A percentile compares a stretch with the other conserved stretches of the same genome.
phyloP scores from a whole-genome alignment of 2,113 vertebrate species.

The Cnemophilus loriae region DNA sequence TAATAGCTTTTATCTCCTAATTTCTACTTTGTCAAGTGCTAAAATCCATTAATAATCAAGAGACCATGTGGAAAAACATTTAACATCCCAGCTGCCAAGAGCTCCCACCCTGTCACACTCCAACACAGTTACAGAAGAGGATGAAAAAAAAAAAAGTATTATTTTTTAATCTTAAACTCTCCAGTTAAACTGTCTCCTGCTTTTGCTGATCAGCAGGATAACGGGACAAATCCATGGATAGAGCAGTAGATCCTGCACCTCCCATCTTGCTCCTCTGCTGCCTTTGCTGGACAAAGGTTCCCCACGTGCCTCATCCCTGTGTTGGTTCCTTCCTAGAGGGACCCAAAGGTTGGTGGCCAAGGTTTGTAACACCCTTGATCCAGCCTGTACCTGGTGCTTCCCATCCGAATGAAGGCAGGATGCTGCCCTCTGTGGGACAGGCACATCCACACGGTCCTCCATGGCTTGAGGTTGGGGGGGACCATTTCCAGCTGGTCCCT shows the following conservation, averaged over 20 bases:
- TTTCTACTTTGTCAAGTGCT: conserved; percentile 58
- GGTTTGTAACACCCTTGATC: neutral
- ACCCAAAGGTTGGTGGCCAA: neutral
- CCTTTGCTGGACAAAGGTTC: neutral
- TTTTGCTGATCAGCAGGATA: neutral
- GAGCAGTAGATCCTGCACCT: neutral
- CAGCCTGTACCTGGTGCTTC: neutral
- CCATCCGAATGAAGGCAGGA: neutral
- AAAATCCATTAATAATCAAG: conserved; percentile 66
- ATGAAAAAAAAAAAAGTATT: neutral
- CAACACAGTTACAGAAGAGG: neutral
- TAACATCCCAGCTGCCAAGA: conserved; percentile 23
- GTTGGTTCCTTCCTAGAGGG: neutral
- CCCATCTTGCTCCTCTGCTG: neutral
- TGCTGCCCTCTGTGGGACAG: neutral
- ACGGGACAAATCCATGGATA: neutral
- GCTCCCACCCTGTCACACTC: neutral
- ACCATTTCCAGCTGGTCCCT: neutral
- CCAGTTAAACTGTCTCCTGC: neutral
- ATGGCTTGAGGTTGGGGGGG: neutral
- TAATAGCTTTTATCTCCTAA: conserved; percentile 65
- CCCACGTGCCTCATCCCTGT: rapidly evolving
- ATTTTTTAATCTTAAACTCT: neutral
- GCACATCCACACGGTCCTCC: neutral
- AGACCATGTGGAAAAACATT: conserved; percentile 49